These are phyloP conservation scores for Tupaia chinensis DNA, from an alignment of 2,113 vertebrate genomes.

Conservation along the genomic window DNA sequence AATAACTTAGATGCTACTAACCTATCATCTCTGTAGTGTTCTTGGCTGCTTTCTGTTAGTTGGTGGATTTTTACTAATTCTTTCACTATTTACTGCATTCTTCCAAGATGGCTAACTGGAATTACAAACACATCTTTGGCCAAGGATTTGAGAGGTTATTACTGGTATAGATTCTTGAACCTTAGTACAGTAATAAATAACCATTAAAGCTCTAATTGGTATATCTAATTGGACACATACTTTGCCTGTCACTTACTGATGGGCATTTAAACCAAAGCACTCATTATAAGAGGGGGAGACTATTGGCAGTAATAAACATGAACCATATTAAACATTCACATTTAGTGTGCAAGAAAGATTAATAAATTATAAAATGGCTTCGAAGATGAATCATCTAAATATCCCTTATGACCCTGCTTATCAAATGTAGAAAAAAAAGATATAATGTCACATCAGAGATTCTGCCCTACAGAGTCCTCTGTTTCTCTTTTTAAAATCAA, in stretches of 20 bases:
- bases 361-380: constrained; percentile 65
- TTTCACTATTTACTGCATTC: background rate
- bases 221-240: constrained; percentile 69
- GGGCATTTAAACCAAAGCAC: constrained; percentile 50
- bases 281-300: constrained; percentile 16
- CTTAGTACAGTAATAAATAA: constrained; percentile 56
- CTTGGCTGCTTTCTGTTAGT: constrained; percentile 56
- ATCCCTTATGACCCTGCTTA: constrained; percentile 30
- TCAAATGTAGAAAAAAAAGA: constrained; percentile 42
- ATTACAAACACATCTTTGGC: constrained; percentile 28
- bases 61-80: constrained; percentile 50
- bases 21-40: background rate
- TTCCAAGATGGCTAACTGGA: constrained; percentile 30
- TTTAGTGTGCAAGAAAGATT: constrained; percentile 71
- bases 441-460: background rate
- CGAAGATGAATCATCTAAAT: constrained; percentile 46
- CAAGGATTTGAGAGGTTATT: background rate
- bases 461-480: constrained; percentile 58
- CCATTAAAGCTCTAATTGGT: constrained; percentile 59
- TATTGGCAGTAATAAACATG: constrained; percentile 22
- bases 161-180: constrained; percentile 43
- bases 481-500: constrained; percentile 54
- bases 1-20: constrained; percentile 35
- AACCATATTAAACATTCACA: constrained; percentile 65
- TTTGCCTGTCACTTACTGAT: constrained; percentile 67